Evolutionary conservation across 1,140 invertebrate genomes (phyloP).

Genomic region (Eubasilissa regina): DNA sequence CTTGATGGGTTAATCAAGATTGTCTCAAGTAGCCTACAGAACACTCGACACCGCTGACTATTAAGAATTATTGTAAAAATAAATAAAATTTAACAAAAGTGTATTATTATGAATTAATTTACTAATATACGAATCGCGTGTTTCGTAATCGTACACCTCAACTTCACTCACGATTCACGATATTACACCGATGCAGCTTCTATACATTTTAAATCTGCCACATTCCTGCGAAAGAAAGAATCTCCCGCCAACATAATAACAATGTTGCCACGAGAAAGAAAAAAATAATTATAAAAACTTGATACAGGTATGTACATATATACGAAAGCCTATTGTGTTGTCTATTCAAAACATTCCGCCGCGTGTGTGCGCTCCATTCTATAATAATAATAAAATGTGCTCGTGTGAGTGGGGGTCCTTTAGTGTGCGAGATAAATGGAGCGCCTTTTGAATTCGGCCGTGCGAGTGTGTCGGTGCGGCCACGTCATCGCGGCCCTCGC

Average conservation of each 20-base stretch:
- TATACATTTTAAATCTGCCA: too few relatives aligned
- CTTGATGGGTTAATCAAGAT: too few relatives aligned
- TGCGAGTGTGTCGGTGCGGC: constrained; percentile 12
- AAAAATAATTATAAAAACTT: background rate
- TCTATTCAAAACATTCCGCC: constrained; percentile 12
- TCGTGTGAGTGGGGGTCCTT: background rate
- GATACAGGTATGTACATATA: background rate
- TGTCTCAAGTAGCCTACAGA: too few relatives aligned
- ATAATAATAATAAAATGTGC: too few relatives aligned
- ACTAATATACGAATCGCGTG: too few relatives aligned
- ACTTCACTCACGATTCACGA: too few relatives aligned
- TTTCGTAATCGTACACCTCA: too few relatives aligned
- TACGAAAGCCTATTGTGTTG: constrained; percentile 27
- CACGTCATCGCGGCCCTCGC: constrained; percentile 1
- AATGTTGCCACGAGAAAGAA: constrained; percentile 17
- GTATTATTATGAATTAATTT: too few relatives aligned
- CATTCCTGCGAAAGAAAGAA: background rate
- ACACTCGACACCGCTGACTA: too few relatives aligned
- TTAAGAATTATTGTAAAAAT: too few relatives aligned
- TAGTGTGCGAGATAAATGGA: constrained; percentile 12
- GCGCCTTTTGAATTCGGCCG: constrained; percentile 19
- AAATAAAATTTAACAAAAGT: too few relatives aligned
- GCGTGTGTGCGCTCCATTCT: background rate
- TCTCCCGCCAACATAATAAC: constrained; percentile 5
- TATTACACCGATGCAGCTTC: too few relatives aligned